Conservation (phyloP, 1,140 invertebrate species). For the Lanistes nyassanus region DNA sequence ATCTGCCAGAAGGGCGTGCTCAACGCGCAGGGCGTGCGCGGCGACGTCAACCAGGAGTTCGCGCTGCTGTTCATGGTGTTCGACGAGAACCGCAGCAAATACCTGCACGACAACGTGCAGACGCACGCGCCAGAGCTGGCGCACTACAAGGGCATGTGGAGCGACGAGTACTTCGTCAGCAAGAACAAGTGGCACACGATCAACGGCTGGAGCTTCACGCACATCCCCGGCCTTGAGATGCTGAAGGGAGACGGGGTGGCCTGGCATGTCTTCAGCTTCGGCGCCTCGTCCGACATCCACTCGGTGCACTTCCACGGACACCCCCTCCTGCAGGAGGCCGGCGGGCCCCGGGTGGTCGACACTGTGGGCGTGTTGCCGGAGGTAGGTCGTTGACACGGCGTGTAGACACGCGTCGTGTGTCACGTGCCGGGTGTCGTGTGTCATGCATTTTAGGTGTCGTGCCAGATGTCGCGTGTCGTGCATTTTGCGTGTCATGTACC, state of each 20-base stretch:
- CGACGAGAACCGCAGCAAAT: conserved; percentile 53
- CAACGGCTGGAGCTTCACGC: conserved; percentile 51
- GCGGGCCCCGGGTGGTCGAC: conserved; percentile 35
- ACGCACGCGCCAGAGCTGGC: conserved; percentile 33
- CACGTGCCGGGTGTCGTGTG: not conserved
- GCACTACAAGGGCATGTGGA: conserved; percentile 5
- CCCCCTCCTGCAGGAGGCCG: conserved; percentile 37
- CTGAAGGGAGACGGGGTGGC: conserved; percentile 44
- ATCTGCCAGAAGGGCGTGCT: conserved; percentile 47
- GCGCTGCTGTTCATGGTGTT: conserved; percentile 47
- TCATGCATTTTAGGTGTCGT: not conserved
- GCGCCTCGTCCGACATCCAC: conserved; percentile 55
- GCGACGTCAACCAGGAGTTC: conserved; percentile 50
- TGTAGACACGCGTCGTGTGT: not conserved
- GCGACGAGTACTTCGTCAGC: conserved; percentile 23
- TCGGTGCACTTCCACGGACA: conserved; percentile 59
- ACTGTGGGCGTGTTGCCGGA: conserved; percentile 52
- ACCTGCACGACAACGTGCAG: conserved; percentile 49
- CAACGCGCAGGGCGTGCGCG: conserved; percentile 13
- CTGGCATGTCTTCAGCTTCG: conserved; percentile 56
- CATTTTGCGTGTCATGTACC: not conserved
- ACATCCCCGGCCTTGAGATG: conserved; percentile 49
- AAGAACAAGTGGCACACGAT: conserved; percentile 48
- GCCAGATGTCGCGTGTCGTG: not conserved
- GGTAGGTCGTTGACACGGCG: not conserved